A percentile compares a stretch with the other conserved stretches of the same genome.
Evolutionary conservation across 2,797 vertebrate species (phyloP).

Genomic region (Oophaga sylvatica): DNA sequence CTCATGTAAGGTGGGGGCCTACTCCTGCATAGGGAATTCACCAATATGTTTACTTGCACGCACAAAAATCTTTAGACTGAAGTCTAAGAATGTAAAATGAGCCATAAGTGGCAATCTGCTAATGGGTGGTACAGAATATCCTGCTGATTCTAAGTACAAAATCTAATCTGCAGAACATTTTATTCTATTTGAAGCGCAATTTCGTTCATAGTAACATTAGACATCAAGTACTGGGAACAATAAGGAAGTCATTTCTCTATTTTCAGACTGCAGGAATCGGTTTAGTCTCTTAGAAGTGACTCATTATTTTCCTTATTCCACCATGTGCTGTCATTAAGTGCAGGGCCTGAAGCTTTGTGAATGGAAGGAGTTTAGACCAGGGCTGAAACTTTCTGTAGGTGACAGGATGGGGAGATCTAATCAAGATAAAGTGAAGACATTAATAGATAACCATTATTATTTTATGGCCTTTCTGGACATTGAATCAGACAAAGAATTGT

Average conservation of each 20-base stretch:
- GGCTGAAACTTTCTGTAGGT: constrained; percentile 17
- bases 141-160: constrained; percentile 28
- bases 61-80: background rate
- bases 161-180: background rate
- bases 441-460: background rate
- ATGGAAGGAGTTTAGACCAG: background rate
- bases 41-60: too few relatives aligned
- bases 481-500: background rate
- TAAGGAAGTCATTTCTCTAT: constrained; percentile 15
- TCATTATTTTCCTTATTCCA: constrained; percentile 18
- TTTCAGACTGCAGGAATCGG: constrained; percentile 15
- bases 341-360: background rate
- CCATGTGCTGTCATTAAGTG: background rate
- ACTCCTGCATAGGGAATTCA: too few relatives aligned
- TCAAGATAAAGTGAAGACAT: constrained; percentile 13
- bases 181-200: background rate
- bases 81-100: background rate
- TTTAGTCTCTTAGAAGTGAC: constrained; percentile 18
- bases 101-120: background rate
- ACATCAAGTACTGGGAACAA: constrained; percentile 7
- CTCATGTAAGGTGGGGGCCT: too few relatives aligned
- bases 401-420: constrained; percentile 12
- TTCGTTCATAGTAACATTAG: background rate
- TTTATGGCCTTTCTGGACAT: background rate
- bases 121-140: background rate